Evolutionary conservation across 2,888 invertebrate genomes (phyloP), one percentile per base, ranked within the genome.

Genomic region (Clusia tigrina): DNA sequence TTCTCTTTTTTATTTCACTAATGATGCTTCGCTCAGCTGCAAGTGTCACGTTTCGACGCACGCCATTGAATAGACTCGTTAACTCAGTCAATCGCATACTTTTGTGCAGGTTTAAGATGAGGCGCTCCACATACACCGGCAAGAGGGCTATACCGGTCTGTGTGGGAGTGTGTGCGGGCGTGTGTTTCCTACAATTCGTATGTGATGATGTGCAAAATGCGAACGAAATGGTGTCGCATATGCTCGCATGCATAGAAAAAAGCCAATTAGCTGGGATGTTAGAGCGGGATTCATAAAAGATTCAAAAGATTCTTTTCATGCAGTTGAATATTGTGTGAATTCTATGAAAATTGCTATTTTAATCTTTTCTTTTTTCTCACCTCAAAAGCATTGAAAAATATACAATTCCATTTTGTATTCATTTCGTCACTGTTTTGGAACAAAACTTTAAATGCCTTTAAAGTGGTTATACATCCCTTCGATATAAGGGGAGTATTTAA

Each of bases 21-120:
- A 60, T 60, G 48, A 60, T 55, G 54, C 26, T 15, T 5, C 48
- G 17, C 22, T 32, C 22, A 46, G n/a, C 25, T 54, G 54, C 23
- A 54, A 54, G 26, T 48, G 54, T 32, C 60, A 48, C 48, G 48
- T 54, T 54, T 54, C 26, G 53, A 17, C 48, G 17, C 6, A 17
- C 32, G 54, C 54, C 25, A 54, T 54, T 54, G 54, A 25, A 54
- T 54, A n/a, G 15, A 32, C 53, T 25, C 54, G 54, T 20, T 54
- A 25, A 32, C 54, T 5, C 26, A 25, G 54, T 32, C 54, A 54
- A 54, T 54, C 32, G 54, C 32, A 53, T 1, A 20, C 51, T 20
- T 51, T 15, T 51, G 20, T 3, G 23, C 24, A 53, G 15, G n/a
- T n/a, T 22, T 53, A 12, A 23, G 18, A 25, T 25, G 25, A 51